These are phyloP conservation scores for Embidobia sp. DNA, from an alignment of 2,888 invertebrate species.

Conservation along the genomic window DNA sequence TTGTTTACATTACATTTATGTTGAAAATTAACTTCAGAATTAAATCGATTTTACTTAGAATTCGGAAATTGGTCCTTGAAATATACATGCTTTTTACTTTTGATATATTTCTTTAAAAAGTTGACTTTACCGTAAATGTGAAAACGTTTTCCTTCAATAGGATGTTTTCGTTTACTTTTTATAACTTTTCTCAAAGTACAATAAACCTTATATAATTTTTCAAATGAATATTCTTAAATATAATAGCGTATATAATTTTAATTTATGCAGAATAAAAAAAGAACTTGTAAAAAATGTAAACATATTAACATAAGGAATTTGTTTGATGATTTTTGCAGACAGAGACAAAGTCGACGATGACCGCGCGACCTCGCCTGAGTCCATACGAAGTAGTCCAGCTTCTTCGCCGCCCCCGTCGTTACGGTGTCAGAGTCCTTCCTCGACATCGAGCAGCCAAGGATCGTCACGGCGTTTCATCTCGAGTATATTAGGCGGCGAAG, in stretches of 20 bases:
- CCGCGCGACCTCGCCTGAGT: constrained; percentile 79
- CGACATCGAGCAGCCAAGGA: constrained; percentile 69
- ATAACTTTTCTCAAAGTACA: too few species aligned
- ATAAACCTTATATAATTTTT: too few species aligned
- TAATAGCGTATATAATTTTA: too few species aligned
- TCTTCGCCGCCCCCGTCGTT: constrained; percentile 74
- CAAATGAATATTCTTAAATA: too few species aligned
- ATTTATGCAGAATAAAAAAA: background rate
- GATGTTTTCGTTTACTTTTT: too few species aligned
- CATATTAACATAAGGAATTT: background rate
- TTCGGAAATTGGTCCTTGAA: too few species aligned
- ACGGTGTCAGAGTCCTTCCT: constrained; percentile 67
- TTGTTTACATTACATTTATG: background rate
- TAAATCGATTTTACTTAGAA: too few species aligned
- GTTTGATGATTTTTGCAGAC: constrained; percentile 74
- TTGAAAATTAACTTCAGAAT: background rate
- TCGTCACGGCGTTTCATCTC: constrained; percentile 88
- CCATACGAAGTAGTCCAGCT: constrained; percentile 75
- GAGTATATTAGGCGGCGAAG: constrained; percentile 90
- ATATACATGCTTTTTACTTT: too few species aligned
- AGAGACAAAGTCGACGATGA: constrained; percentile 80
- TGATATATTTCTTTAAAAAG: too few species aligned
- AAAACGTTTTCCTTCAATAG: too few species aligned
- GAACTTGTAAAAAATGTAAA: background rate
- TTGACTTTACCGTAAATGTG: too few species aligned